Evolutionary conservation across 23 tunicate genomes (phyloP).

Genomic region (Clavelina lepadiformis): DNA sequence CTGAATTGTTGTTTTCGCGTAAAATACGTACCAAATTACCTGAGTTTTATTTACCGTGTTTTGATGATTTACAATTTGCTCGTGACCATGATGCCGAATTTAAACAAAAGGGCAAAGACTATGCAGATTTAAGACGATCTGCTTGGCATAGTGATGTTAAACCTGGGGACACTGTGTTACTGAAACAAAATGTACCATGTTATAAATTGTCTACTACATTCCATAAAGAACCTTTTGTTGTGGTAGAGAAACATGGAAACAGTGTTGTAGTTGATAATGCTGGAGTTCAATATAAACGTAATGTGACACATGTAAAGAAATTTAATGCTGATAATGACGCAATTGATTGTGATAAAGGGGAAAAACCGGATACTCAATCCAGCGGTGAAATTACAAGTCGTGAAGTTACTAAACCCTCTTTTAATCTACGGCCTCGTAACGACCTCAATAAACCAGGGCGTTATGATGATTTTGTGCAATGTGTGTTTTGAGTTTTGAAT

Average conservation of each 20-base stretch:
- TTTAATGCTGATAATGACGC: not conserved
- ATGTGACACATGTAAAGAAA: constrained; percentile 1
- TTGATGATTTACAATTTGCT: not conserved
- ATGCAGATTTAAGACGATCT: constrained; percentile 5
- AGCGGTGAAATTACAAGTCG: no score
- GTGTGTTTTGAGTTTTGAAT: no score
- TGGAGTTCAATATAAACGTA: not conserved
- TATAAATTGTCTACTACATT: not conserved
- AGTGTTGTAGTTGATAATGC: constrained; percentile 3
- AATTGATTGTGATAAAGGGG: no score
- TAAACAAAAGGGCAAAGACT: constrained; percentile 1
- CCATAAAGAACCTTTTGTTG: constrained; percentile 1
- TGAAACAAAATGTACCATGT: not conserved
- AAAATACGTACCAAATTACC: constrained; percentile 10
- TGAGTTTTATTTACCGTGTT: not conserved
- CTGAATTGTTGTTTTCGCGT: constrained; percentile 16
- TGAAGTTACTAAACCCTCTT: no score
- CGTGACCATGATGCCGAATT: no score
- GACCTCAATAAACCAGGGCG: no score
- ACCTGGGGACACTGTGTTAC: not conserved
- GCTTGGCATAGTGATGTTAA: not conserved
- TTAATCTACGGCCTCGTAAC: no score
- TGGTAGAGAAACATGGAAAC: not conserved
- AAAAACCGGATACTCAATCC: no score
- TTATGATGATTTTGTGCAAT: no score